Percentiles rank a stretch among this genome's conserved stretches.
phyloP scores from a whole-genome alignment of 2,888 invertebrate genomes.

The Listrodromus nycthemerus region DNA sequence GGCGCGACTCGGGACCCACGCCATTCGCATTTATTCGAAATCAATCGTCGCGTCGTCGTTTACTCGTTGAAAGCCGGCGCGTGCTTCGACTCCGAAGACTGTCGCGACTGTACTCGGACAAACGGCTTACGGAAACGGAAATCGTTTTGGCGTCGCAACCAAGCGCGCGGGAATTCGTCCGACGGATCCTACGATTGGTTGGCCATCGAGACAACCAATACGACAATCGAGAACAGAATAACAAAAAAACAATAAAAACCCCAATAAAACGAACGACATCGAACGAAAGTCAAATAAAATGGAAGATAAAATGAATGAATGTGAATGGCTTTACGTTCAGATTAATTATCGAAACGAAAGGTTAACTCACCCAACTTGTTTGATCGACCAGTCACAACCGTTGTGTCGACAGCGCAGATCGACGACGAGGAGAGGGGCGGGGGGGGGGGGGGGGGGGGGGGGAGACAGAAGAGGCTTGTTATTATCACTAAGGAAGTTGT shows the following conservation, averaged over 20 bases:
- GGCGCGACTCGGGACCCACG: conserved; percentile 39
- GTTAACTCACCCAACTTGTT: conserved; percentile 38
- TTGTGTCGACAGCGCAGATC: conserved; percentile 15
- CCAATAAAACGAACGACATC: background rate
- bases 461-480: background rate
- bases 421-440: background rate
- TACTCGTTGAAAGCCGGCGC: background rate
- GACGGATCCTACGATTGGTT: background rate
- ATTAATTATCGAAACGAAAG: background rate
- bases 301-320: background rate
- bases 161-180: background rate
- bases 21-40: conserved; percentile 35
- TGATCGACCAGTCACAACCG: conserved; percentile 17
- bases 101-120: background rate
- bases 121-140: background rate
- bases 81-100: background rate
- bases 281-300: background rate
- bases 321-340: background rate
- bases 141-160: background rate
- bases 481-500: conserved; percentile 9
- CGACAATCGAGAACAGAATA: background rate
- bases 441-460: too few species aligned
- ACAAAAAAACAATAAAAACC: background rate
- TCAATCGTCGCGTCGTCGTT: background rate
- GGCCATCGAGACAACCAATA: too few species aligned